Base-by-base conservation (phyloP, 1,140 invertebrate genomes). In the Rhizoglyphus robini region DNA sequence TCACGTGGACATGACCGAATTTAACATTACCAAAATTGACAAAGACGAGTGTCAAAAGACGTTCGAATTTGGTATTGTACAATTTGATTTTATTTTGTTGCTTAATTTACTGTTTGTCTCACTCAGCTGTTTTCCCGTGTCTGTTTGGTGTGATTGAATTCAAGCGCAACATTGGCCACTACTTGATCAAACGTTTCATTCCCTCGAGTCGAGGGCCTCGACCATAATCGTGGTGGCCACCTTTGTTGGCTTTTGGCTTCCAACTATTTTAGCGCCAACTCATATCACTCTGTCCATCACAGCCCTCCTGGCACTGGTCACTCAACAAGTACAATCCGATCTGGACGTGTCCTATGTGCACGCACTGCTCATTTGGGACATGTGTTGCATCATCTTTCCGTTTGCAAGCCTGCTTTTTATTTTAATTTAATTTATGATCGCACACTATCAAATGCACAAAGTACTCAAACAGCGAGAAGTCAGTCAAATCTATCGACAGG, bases 341-440 rank as follows among this genome's bases (percentile, higher is more conserved):
- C 66, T 72, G 15, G 65, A 68, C 51, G 79, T 80, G 0, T 79
- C 78, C 0, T 81, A 81, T 62, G 73, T 80, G 1, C 80, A 81
- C 70, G 79, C 79, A 13, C 73, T 81, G 64, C 78, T 81, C 68
- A 75, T 81, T 4, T 80, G 80, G 79, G 78, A 78, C 74, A 74
- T 75, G n/a, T 72, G 72, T n/a, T 90, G 88, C 70, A 88, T 90
- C 81, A 80, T 88, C 58, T 90, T 88, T 64, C 87, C 90, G 2
- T 90, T 90, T 72, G 83, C 85, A 1, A 85, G 87, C 4, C 76
- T 90, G 8, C 83, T 85, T 30, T n/a, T n/a, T n/a, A n/a, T n/a
- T n/a, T n/a, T n/a, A n/a, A n/a, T n/a, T n/a, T 88, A 91, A 78
- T 90, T 88, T 73, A 86, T 88, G 0, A 84, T 90, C 20, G 86